A percentile compares a stretch with the other conserved stretches of the same genome.
phyloP scores from a whole-genome alignment of 2,797 vertebrate genomes.

The Lithobates sylvaticus region DNA sequence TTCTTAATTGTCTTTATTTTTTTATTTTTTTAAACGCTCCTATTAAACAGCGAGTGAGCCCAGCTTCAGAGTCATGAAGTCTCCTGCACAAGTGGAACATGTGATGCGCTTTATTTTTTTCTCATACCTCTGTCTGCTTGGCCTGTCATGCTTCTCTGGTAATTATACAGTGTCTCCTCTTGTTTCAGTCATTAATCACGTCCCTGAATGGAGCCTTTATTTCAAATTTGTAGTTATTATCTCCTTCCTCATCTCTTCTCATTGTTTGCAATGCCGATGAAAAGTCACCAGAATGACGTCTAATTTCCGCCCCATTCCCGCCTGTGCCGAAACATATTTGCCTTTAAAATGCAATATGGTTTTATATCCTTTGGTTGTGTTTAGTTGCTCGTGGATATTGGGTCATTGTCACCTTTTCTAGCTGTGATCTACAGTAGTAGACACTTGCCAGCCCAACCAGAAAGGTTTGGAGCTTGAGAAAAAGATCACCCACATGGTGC shows the following conservation, averaged over 20 bases:
- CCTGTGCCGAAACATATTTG: neutral
- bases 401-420: no score
- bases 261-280: constrained; percentile 21
- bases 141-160: neutral
- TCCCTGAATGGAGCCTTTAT: constrained; percentile 26
- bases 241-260: constrained; percentile 15
- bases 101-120: neutral
- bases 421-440: no score
- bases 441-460: no score
- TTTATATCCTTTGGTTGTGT: neutral
- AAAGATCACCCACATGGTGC: no score
- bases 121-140: constrained; percentile 3
- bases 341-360: neutral
- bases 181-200: constrained; percentile 25
- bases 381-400: no score
- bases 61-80: constrained; percentile 26
- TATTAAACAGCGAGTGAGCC: constrained; percentile 5
- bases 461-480: no score
- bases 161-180: constrained; percentile 20
- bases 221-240: constrained; percentile 23
- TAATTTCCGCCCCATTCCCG: constrained; percentile 1
- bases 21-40: neutral
- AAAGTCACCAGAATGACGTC: constrained; percentile 10
- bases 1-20: constrained; percentile 6
- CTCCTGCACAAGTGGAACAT: constrained; percentile 1